Evolutionary conservation across 2,113 vertebrate species (phyloP).

Genomic region (Melanotaenia duboulayi): DNA sequence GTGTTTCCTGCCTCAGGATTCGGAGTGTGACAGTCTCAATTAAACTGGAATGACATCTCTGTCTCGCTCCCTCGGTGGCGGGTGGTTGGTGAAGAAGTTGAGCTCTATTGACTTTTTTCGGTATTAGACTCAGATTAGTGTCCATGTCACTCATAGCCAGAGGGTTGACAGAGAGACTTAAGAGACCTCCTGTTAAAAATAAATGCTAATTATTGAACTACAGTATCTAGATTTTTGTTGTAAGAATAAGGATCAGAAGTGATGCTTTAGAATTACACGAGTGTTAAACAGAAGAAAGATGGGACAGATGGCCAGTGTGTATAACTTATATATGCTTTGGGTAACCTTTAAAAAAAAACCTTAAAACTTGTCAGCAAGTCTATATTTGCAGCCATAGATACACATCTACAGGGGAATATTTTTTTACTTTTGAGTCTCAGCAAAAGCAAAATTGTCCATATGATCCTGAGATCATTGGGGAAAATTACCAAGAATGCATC

Average conservation of each 20-base stretch:
- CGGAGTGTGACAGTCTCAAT: constrained; percentile 60
- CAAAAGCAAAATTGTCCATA: background rate
- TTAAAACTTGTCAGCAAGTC: too few species aligned
- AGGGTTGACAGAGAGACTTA: background rate
- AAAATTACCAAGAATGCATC: too few species aligned
- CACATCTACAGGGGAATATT: background rate
- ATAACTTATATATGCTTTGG: too few species aligned
- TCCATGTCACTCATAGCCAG: constrained; percentile 58
- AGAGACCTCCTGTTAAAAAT: background rate
- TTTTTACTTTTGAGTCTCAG: background rate
- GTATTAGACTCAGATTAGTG: constrained; percentile 53
- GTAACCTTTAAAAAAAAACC: too few species aligned
- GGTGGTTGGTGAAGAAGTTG: constrained; percentile 26
- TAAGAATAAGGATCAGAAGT: too few species aligned
- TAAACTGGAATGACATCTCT: constrained; percentile 62
- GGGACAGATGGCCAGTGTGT: too few species aligned
- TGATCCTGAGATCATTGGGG: too few species aligned
- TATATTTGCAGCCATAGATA: background rate
- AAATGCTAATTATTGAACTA: background rate
- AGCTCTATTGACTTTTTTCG: constrained; percentile 51
- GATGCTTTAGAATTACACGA: too few species aligned
- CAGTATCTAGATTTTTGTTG: too few species aligned
- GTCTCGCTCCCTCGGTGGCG: constrained; percentile 7
- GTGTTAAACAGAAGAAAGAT: too few species aligned
- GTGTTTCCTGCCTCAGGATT: constrained; percentile 54